A percentile compares a stretch with the other conserved stretches of the same genome.
Evolutionary conservation across 2,888 invertebrate genomes (phyloP).

Genomic region (Amphipoea oculea): DNA sequence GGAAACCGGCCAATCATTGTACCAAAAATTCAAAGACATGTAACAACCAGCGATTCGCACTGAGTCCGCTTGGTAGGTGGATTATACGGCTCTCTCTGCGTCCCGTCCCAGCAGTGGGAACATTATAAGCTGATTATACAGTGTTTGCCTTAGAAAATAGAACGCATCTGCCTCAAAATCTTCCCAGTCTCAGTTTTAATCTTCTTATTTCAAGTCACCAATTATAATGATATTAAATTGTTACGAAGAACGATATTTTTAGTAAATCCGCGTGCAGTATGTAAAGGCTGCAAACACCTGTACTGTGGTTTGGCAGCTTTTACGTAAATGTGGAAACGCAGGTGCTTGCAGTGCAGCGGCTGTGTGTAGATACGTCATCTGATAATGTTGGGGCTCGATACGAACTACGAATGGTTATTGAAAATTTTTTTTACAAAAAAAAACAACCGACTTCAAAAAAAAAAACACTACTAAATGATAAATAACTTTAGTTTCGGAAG

Average conservation of each 20-base stretch:
- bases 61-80: too few relatives aligned
- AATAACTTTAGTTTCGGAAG: too few relatives aligned
- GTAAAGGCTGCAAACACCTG: slow-evolving; percentile 50
- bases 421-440: too few relatives aligned
- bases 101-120: too few relatives aligned
- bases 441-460: too few relatives aligned
- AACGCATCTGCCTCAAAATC: not conserved
- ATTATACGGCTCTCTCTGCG: too few relatives aligned
- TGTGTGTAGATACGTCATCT: slow-evolving; percentile 12
- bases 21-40: too few relatives aligned
- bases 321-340: slow-evolving; percentile 50
- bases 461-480: too few relatives aligned
- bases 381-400: not conserved
- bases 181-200: not conserved
- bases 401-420: not conserved
- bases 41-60: too few relatives aligned
- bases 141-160: not conserved
- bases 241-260: slow-evolving; percentile 26
- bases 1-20: not conserved
- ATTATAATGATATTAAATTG: not conserved
- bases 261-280: slow-evolving; percentile 32
- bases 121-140: not conserved
- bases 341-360: slow-evolving; percentile 19
- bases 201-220: not conserved
- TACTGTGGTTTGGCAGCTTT: slow-evolving; percentile 61